phyloP scores from a whole-genome alignment of 2,113 vertebrate species.

The Ardeotis arabs region DNA sequence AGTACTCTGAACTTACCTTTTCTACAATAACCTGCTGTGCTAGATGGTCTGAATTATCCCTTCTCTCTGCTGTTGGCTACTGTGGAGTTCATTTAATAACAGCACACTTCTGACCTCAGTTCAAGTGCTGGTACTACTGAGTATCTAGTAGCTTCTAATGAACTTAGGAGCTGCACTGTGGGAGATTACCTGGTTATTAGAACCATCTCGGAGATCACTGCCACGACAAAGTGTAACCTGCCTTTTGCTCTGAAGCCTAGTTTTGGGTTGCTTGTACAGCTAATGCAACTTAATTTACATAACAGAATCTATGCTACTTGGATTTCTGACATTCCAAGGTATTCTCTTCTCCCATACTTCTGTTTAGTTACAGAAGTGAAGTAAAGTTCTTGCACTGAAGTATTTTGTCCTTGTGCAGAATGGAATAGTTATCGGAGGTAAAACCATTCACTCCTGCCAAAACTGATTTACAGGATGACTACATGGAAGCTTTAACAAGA shows the following conservation, averaged over 20 bases:
- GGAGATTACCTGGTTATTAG: neutral
- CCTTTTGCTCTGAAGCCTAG: neutral
- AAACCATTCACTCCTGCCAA: neutral
- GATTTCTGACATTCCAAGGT: neutral
- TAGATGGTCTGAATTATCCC: neutral
- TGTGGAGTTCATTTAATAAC: neutral
- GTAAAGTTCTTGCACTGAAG: neutral
- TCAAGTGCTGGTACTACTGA: neutral
- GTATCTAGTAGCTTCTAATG: neutral
- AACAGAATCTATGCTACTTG: neutral
- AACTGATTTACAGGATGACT: conserved; percentile 89
- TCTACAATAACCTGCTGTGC: neutral
- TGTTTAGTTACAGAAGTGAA: neutral
- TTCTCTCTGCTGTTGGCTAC: neutral
- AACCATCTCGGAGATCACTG: neutral
- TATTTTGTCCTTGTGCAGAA: neutral
- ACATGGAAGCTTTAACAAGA: conserved; percentile 95
- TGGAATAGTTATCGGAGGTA: neutral
- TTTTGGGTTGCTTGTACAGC: neutral
- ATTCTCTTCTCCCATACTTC: neutral
- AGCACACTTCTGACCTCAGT: neutral
- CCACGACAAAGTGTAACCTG: neutral
- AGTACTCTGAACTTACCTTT: neutral
- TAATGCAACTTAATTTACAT: neutral
- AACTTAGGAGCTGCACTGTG: neutral